Evolutionary conservation across 2,797 vertebrate species (phyloP).

Genomic region (Gobio occitaniae): DNA sequence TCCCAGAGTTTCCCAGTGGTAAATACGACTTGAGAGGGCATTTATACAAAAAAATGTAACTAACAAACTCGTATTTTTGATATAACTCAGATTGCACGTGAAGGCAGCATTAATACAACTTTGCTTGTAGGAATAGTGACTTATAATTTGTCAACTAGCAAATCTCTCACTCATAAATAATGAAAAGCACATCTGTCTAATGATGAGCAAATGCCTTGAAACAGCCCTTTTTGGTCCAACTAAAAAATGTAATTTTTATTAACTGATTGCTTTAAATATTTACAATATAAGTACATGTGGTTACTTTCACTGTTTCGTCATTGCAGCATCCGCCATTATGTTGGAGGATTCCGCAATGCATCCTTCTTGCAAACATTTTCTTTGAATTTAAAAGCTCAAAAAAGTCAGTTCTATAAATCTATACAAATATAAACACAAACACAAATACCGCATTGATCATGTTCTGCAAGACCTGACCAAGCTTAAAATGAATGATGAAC

Average conservation of each 20-base stretch:
- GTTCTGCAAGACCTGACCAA: background rate
- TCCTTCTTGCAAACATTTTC: background rate
- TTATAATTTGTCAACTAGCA: background rate
- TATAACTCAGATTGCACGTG: background rate
- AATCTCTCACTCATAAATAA: background rate
- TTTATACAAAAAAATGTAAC: background rate
- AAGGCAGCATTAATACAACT: background rate
- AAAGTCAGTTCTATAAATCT: background rate
- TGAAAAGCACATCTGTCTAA: background rate
- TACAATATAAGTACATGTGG: background rate
- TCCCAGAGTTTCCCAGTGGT: background rate
- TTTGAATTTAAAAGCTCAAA: background rate
- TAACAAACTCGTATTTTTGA: background rate
- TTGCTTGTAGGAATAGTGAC: background rate
- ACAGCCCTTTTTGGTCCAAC: background rate
- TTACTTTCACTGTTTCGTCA: background rate
- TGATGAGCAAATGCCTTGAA: background rate
- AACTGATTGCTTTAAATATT: background rate
- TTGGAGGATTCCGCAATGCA: no score
- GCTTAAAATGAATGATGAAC: background rate
- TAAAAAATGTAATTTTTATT: no score
- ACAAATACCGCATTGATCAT: background rate
- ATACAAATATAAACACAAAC: background rate
- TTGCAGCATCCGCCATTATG: background rate
- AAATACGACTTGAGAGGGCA: background rate